Evolutionary conservation across 2,888 invertebrate species (phyloP), one percentile per base, ranked within the genome.

Genomic region (Drosophila paramelanica): DNA sequence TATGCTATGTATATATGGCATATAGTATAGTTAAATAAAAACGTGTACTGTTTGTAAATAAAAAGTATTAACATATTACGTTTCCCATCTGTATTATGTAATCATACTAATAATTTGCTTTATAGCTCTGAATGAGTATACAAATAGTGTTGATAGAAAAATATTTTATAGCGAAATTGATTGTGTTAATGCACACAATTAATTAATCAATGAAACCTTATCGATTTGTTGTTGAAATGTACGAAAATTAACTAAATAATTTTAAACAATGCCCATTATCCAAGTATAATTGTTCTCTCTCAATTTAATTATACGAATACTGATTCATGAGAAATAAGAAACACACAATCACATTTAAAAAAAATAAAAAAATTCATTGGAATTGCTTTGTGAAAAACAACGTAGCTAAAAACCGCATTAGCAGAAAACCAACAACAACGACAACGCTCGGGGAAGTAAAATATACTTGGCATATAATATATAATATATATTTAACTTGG

Each of bases 381-480:
- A 20, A 52, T 20, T 7, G 7, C 5, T 43, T 43, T 14, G 8
- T 3, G 39, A 1, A 14, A 14, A 25, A 25, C 4, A 45, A 3
- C 8, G 39, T 3, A 3, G 8, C 14, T 14, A n/a, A 7, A 20
- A 55, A 42, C 23, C 14, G 23, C 33, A 23, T 52, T 17, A n/a
- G 43, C 13, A 43, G 27, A 39, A 52, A 39, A 31, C 33, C 17
- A 53, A 14, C 17, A 38, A 65, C 43, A 51, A 11, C 43, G 7
- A 17, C n/a, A 3, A 14, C 14, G 23, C 33, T 14, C 20, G 23
- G 10, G 43, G 33, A 33, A 3, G 36, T 17, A 17, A 17, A 17
- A 17, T 17, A 42, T 20, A 42, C 31, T 13, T 10, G 14, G 8
- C 8, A n/a, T 52, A n/a, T 52, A 27, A 0, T 27, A 27, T 13